Percentiles rank a stretch among this genome's conserved stretches.
Evolutionary conservation across 2,888 invertebrate species (phyloP).

Genomic region (Sisyra terminalis): DNA sequence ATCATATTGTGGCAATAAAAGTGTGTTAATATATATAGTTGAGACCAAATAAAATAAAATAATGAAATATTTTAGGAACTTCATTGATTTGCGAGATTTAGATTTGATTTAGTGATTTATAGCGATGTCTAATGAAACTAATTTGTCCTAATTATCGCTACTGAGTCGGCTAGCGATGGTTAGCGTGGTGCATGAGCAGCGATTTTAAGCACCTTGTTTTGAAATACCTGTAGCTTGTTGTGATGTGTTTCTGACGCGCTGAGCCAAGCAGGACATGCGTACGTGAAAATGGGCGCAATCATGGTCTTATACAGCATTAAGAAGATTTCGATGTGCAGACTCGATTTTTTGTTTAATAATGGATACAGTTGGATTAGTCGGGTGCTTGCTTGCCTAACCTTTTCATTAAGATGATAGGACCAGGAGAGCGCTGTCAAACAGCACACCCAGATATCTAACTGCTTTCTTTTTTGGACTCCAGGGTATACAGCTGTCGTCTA

Average conservation of each 20-base stretch:
- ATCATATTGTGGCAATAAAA: too few species aligned
- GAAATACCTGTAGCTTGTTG: background rate
- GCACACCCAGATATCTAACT: conserved; percentile 2
- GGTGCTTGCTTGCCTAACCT: background rate
- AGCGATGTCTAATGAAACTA: too few species aligned
- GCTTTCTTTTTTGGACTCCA: background rate
- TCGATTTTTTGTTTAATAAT: background rate
- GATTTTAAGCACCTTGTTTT: background rate
- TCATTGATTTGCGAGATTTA: too few species aligned
- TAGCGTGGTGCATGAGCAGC: background rate
- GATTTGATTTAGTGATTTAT: too few species aligned
- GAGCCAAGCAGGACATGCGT: background rate
- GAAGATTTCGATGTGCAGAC: background rate
- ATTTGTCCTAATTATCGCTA: too few species aligned
- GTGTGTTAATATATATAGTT: too few species aligned
- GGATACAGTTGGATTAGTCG: background rate
- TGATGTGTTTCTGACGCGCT: background rate
- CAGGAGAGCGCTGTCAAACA: background rate
- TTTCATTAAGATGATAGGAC: background rate
- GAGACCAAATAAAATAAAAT: too few species aligned
- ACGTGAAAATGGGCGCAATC: background rate
- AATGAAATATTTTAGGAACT: too few species aligned
- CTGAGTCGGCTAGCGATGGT: too few species aligned
- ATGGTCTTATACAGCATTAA: conserved; percentile 1
- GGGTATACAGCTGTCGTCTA: background rate